These are phyloP conservation scores for Dolichotis patagonum DNA, from an alignment of 2,113 vertebrate species.

Conservation along the genomic window DNA sequence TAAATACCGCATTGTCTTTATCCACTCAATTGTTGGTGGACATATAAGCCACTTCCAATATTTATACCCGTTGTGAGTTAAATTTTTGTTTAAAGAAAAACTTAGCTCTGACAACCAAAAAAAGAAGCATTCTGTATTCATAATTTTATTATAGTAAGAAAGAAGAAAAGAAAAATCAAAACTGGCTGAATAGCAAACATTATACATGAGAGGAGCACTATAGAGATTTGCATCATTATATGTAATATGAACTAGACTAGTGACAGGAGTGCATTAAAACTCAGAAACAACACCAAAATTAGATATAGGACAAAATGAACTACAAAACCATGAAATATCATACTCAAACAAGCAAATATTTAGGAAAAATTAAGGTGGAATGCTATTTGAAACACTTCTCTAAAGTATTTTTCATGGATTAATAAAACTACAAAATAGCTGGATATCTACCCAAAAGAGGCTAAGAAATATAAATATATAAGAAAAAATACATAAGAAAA, in stretches of 20 bases:
- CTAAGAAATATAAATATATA: background rate
- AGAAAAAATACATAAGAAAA: conserved; percentile 11
- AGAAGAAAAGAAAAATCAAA: conserved; percentile 11
- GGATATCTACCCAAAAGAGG: background rate
- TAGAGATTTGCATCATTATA: background rate
- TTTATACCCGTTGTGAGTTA: background rate
- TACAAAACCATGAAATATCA: background rate
- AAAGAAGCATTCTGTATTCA: background rate
- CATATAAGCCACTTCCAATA: background rate
- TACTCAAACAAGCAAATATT: background rate
- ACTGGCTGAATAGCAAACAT: background rate
- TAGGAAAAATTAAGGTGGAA: background rate
- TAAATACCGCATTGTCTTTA: background rate
- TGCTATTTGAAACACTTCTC: background rate
- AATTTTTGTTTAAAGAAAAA: conserved; percentile 44
- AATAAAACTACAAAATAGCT: background rate
- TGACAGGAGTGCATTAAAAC: background rate
- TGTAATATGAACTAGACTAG: background rate
- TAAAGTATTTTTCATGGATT: background rate
- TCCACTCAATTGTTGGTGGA: background rate
- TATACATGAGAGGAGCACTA: accelerated
- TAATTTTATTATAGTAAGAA: conserved; percentile 8
- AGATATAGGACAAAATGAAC: background rate
- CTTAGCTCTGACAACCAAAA: background rate
- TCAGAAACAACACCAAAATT: conserved; percentile 20